Conservation (phyloP, 2,888 invertebrate genomes). For the Dryobota labecula region DNA sequence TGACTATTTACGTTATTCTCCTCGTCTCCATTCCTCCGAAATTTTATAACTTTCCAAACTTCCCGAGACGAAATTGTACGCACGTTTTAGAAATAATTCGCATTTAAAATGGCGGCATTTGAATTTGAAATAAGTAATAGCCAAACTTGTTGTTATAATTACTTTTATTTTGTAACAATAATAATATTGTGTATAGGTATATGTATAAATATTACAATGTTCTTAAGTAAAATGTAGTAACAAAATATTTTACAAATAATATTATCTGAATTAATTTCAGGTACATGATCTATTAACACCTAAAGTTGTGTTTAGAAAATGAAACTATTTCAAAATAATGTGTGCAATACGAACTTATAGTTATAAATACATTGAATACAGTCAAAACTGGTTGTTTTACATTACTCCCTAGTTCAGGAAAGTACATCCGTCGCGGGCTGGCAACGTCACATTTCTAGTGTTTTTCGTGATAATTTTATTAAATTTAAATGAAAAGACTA, state of each 20-base stretch:
- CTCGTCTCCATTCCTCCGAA: conserved; percentile 74
- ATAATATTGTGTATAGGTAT: conserved; percentile 31
- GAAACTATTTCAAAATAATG: conserved; percentile 16
- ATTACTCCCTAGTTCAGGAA: background rate
- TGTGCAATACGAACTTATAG: conserved; percentile 28
- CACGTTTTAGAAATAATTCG: conserved; percentile 81
- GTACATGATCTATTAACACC: conserved; percentile 53
- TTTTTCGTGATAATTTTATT: no score
- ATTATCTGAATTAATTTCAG: conserved; percentile 50
- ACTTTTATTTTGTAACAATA: conserved; percentile 64
- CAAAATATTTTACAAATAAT: conserved; percentile 46
- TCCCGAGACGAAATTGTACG: conserved; percentile 74
- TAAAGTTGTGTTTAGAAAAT: conserved; percentile 31
- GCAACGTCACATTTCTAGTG: no score
- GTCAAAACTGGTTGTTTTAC: conserved; percentile 22
- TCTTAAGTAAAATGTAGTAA: conserved; percentile 48
- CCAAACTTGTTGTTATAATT: conserved; percentile 53
- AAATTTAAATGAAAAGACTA: no score
- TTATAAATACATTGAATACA: conserved; percentile 58
- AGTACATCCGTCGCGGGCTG: no score
- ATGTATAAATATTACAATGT: conserved; percentile 50
- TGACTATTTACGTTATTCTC: conserved; percentile 82
- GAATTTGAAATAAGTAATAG: conserved; percentile 69
- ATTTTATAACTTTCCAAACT: conserved; percentile 85
- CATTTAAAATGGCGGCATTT: conserved; percentile 63